These are phyloP conservation scores for Epirrhoe tristata DNA, from an alignment of 2,888 invertebrate species.

Conservation along the genomic window DNA sequence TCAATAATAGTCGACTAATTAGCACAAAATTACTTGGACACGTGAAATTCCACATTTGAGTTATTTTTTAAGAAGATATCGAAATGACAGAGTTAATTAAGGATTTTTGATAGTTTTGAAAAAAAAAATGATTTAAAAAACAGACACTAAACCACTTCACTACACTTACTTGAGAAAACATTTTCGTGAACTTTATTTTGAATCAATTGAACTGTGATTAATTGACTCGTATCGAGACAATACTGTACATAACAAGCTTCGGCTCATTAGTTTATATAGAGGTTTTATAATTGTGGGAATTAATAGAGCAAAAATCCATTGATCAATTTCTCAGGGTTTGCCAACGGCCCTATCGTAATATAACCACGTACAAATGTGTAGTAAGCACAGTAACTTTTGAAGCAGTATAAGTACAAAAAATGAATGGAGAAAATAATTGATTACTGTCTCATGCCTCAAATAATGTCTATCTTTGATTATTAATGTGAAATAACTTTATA, in stretches of 20 bases:
- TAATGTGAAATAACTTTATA: too few relatives aligned
- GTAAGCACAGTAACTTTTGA: slow-evolving; percentile 6
- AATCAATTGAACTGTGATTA: slow-evolving; percentile 40
- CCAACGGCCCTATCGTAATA: slow-evolving; percentile 71
- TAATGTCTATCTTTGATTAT: too few relatives aligned
- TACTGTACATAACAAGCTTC: slow-evolving; percentile 57
- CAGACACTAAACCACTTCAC: neutral
- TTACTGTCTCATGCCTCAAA: too few relatives aligned
- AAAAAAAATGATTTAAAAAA: too few relatives aligned
- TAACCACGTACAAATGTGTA: slow-evolving; percentile 43
- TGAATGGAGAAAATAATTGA: neutral
- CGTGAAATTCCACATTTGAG: too few relatives aligned
- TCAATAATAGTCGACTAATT: neutral
- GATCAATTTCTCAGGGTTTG: slow-evolving; percentile 80
- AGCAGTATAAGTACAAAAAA: neutral
- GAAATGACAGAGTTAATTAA: neutral
- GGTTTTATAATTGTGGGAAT: slow-evolving; percentile 80
- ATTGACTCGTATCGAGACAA: slow-evolving; percentile 55
- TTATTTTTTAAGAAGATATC: too few relatives aligned
- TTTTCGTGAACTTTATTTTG: slow-evolving; percentile 45
- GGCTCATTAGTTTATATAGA: slow-evolving; percentile 78
- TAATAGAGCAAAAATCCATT: slow-evolving; percentile 81
- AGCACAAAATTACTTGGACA: too few relatives aligned
- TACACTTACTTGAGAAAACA: slow-evolving; percentile 70
- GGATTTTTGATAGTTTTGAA: neutral